Evolutionary conservation across 2,888 invertebrate genomes (phyloP).

Genomic region (Thera obeliscata): DNA sequence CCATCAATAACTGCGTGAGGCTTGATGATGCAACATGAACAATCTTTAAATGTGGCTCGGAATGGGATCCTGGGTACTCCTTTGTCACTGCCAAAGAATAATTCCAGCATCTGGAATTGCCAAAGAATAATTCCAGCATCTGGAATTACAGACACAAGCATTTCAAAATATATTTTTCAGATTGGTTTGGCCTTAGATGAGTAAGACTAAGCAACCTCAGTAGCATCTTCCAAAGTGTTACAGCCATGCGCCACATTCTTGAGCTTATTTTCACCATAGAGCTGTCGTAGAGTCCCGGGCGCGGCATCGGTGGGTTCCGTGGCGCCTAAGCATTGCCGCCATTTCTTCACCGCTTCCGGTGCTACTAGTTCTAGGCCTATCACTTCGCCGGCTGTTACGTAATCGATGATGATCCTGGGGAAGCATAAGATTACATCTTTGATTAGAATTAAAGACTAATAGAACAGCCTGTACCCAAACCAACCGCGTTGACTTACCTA

Average conservation of each 20-base stretch:
- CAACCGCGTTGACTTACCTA: too few relatives aligned
- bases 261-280: slow-evolving; percentile 87
- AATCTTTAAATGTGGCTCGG: slow-evolving; percentile 86
- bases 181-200: neutral
- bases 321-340: slow-evolving; percentile 87
- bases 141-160: slow-evolving; percentile 43
- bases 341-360: slow-evolving; percentile 86
- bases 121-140: slow-evolving; percentile 68
- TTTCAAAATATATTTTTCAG: neutral
- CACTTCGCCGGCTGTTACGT: slow-evolving; percentile 89
- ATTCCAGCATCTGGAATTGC: slow-evolving; percentile 63
- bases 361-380: slow-evolving; percentile 90
- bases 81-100: slow-evolving; percentile 69
- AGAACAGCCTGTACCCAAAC: too few relatives aligned
- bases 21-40: slow-evolving; percentile 93
- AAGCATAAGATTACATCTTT: neutral
- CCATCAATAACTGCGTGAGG: slow-evolving; percentile 94
- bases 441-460: too few relatives aligned
- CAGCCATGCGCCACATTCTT: slow-evolving; percentile 90
- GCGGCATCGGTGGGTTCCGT: slow-evolving; percentile 85
- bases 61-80: slow-evolving; percentile 62
- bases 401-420: slow-evolving; percentile 85
- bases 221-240: slow-evolving; percentile 82
- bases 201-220: slow-evolving; percentile 56
- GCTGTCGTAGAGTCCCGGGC: slow-evolving; percentile 85